Base-by-base conservation (phyloP, 2,888 invertebrate species). In the Acanthococcus lagerstroemiae region DNA sequence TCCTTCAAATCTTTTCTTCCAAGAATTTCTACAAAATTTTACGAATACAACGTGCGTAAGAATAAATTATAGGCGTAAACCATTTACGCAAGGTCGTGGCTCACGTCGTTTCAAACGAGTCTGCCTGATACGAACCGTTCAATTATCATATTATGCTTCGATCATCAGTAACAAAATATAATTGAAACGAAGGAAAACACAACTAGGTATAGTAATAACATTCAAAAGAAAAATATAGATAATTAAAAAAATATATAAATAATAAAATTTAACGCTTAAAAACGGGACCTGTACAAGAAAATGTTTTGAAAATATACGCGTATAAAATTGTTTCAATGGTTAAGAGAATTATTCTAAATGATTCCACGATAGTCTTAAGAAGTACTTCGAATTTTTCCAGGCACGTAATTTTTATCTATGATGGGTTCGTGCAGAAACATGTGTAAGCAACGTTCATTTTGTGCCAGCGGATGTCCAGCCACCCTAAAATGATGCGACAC, bases 381-480 rank as follows among this genome's bases (percentile, higher is more conserved):
- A 82, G 92, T 90, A 82, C 92, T 95, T 76, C 95, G 84, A 78
- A 99, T 97, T 81, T 99, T 97, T 73, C 99, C 99, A 73, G 99
- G 99, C 72, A 97, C 94, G 79, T 99, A 99, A 81, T 95, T 97
- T 82, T 94, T 95, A 80, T 99, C 97, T 78, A 99, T 97, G 74
- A 87, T 86, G 57, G 89, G 88, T 74, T 97, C 97, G 78, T 97
- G 96, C 70, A 99, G 84, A 81, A 99, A 99, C 92, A 99, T 97
- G 79, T 99, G 99, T 74, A 99, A 85, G 80, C 97, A 99, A 75
- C 93, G 84, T 80, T 99, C 97, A 78, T 97, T 97, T 80, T 99
- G 97, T 68, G 97, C 97, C 75, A 97, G 80, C 3, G 97, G 97
- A 79, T 99, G 97, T 67, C 97, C 97, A 60, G 96, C 96, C 76